A percentile compares a stretch with the other conserved stretches of the same genome.
Conservation (phyloP, 2,113 vertebrate genomes). For the Elephantulus edwardii region DNA sequence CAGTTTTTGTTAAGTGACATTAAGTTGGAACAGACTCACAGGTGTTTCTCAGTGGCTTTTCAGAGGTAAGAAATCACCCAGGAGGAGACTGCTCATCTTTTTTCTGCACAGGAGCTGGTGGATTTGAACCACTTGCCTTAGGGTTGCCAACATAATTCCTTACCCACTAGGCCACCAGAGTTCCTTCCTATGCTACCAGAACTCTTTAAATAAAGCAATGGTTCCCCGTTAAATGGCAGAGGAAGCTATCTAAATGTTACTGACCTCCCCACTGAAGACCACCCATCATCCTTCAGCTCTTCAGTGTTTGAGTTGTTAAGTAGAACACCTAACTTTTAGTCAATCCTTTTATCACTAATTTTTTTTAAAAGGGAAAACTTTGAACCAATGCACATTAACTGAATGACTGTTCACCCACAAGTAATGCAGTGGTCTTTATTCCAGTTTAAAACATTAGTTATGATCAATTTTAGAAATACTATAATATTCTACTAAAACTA, state of each 20-base stretch:
- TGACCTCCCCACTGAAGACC: background rate
- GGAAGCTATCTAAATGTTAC: background rate
- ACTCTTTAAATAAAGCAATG: background rate
- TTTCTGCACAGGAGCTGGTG: too few relatives aligned
- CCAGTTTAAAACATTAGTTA: slow-evolving; percentile 5
- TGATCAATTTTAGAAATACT: background rate
- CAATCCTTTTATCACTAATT: too few relatives aligned
- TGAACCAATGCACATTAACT: background rate
- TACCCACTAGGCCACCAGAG: too few relatives aligned
- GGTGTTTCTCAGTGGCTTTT: too few relatives aligned
- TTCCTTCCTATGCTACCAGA: too few relatives aligned
- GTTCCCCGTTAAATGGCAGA: background rate
- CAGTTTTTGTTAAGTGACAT: too few relatives aligned
- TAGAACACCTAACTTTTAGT: too few relatives aligned
- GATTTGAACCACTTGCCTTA: too few relatives aligned
- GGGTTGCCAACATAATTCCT: too few relatives aligned
- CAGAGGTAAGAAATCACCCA: too few relatives aligned
- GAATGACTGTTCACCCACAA: background rate
- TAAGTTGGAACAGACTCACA: too few relatives aligned
- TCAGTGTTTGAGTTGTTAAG: background rate
- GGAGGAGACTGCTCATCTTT: too few relatives aligned
- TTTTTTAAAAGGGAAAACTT: background rate
- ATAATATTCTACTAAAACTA: background rate
- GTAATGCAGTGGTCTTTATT: background rate
- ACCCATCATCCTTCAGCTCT: background rate